These are phyloP conservation scores for Acipenser transmontanus DNA, from an alignment of 2,797 vertebrate species.

Conservation along the genomic window DNA sequence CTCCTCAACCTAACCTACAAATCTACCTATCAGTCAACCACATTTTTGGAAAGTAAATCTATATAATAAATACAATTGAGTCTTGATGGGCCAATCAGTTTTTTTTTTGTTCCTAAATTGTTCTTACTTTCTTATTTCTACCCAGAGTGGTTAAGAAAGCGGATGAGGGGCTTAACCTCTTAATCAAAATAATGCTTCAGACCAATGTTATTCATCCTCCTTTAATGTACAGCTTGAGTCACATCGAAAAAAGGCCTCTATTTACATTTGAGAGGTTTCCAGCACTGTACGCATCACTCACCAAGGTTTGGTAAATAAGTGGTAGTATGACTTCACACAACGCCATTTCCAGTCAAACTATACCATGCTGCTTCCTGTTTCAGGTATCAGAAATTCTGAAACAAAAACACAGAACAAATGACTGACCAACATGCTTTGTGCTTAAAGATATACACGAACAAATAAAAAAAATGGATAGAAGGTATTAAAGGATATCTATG, in stretches of 20 bases:
- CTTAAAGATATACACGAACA: too few relatives aligned
- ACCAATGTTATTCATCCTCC: too few relatives aligned
- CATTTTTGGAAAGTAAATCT: too few relatives aligned
- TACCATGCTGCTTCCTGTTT: slow-evolving; percentile 39
- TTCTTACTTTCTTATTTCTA: not conserved
- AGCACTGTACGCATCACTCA: slow-evolving; percentile 8
- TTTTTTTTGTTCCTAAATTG: too few relatives aligned
- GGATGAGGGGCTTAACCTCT: not conserved
- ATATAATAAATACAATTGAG: too few relatives aligned
- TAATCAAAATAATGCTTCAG: not conserved
- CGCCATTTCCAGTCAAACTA: not conserved
- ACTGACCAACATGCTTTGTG: slow-evolving; percentile 13
- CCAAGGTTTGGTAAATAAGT: slow-evolving; percentile 15
- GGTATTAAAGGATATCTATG: too few relatives aligned
- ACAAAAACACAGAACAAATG: slow-evolving; percentile 44
- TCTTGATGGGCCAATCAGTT: too few relatives aligned
- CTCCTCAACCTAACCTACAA: too few relatives aligned
- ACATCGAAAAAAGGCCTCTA: not conserved
- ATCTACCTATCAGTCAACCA: too few relatives aligned
- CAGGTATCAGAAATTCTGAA: slow-evolving; percentile 48
- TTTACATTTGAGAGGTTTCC: slow-evolving; percentile 10
- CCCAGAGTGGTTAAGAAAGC: slow-evolving; percentile 7
- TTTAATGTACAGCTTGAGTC: too few relatives aligned
- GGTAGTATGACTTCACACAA: slow-evolving; percentile 14
- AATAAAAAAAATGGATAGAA: too few relatives aligned